These are phyloP conservation scores for Aspiorhynchus laticeps DNA, from an alignment of 2,113 vertebrate genomes.

Conservation along the genomic window DNA sequence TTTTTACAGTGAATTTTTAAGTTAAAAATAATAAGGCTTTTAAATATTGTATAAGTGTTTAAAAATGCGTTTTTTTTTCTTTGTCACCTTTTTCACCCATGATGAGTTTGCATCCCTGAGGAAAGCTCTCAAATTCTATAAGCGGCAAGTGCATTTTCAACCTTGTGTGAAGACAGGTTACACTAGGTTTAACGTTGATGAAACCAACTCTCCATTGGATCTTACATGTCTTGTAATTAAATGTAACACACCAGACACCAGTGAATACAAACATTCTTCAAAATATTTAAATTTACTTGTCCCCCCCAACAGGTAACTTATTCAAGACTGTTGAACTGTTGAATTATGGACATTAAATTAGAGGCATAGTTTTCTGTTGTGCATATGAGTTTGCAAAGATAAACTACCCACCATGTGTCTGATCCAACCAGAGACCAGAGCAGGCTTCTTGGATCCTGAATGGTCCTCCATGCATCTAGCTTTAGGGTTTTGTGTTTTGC, in stretches of 20 bases:
- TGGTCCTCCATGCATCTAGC: conserved; percentile 10
- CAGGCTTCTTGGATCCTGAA: conserved; percentile 23
- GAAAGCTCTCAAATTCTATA: too few relatives aligned
- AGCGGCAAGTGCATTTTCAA: too few relatives aligned
- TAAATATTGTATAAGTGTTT: too few relatives aligned
- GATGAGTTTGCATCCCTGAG: too few relatives aligned
- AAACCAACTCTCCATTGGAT: not conserved
- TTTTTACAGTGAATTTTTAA: too few relatives aligned
- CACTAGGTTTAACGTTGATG: too few relatives aligned
- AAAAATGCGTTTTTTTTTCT: too few relatives aligned
- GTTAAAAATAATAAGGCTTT: too few relatives aligned
- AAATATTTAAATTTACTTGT: not conserved
- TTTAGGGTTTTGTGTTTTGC: conserved; percentile 55
- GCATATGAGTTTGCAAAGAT: conserved; percentile 15
- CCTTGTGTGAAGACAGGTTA: too few relatives aligned
- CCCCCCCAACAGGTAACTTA: too few relatives aligned
- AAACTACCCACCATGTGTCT: conserved; percentile 40
- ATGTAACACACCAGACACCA: not conserved
- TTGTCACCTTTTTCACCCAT: too few relatives aligned
- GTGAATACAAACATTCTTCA: not conserved
- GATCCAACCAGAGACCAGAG: conserved; percentile 21
- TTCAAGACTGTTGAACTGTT: not conserved
- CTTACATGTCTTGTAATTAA: not conserved
- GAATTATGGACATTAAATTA: not conserved
- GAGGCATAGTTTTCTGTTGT: not conserved